Percentiles rank a stretch among this genome's conserved stretches.
phyloP scores from a whole-genome alignment of 2,113 vertebrate genomes.

The Jacana jacana region DNA sequence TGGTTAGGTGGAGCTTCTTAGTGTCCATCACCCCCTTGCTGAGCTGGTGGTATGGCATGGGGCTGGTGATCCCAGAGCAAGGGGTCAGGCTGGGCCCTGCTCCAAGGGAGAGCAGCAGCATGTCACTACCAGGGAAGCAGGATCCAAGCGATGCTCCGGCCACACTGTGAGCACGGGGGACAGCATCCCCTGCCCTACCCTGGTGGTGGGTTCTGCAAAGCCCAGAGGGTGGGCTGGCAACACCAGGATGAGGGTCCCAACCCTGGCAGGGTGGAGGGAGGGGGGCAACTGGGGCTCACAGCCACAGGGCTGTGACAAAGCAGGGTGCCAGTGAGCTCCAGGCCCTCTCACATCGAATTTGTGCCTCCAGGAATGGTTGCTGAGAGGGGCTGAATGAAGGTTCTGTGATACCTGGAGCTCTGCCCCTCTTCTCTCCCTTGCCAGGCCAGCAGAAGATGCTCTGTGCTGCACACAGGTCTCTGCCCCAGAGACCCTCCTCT shows the following conservation, averaged over 20 bases:
- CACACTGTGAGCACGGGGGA: background rate
- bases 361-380: background rate
- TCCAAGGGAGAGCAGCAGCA: background rate
- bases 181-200: background rate
- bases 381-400: background rate
- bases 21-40: too few relatives aligned
- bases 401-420: background rate
- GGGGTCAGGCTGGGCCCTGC: too few relatives aligned
- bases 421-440: background rate
- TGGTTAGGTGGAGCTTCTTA: too few relatives aligned
- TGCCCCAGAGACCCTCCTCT: background rate
- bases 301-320: background rate
- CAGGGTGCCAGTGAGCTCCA: background rate
- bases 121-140: background rate
- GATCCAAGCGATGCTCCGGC: too few relatives aligned
- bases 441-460: background rate
- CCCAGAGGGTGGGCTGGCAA: background rate
- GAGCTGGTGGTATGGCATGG: too few relatives aligned
- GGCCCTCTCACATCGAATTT: rapidly evolving
- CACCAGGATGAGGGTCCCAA: background rate
- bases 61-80: too few relatives aligned
- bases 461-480: background rate
- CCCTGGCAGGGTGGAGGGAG: background rate
- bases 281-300: background rate
- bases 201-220: background rate